These are phyloP conservation scores for Gastrophryne carolinensis DNA, from an alignment of 2,797 vertebrate species.

Conservation along the genomic window DNA sequence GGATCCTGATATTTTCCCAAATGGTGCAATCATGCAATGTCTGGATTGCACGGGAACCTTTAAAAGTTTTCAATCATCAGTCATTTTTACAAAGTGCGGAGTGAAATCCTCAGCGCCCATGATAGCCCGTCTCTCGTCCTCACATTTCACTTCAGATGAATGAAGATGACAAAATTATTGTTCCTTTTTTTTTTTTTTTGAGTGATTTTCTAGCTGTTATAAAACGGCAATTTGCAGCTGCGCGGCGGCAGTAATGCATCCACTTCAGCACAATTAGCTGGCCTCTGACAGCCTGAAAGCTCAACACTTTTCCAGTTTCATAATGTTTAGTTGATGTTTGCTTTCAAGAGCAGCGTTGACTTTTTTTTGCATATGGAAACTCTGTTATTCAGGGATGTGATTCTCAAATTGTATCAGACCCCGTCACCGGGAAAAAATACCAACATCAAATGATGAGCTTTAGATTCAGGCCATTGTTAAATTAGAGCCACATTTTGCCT, in stretches of 20 bases:
- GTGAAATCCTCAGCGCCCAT: too few species aligned
- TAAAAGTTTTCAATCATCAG: too few species aligned
- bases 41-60: too few species aligned
- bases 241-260: not conserved
- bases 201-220: conserved; percentile 56
- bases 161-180: conserved; percentile 11
- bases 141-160: not conserved
- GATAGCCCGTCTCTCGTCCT: too few species aligned
- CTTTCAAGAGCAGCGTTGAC: conserved; percentile 1
- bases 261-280: conserved; percentile 7
- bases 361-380: not conserved
- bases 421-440: too few species aligned
- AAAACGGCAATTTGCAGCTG: not conserved
- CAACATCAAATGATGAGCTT: too few species aligned
- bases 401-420: too few species aligned
- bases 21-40: too few species aligned
- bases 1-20: too few species aligned
- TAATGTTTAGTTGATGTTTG: not conserved
- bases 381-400: not conserved
- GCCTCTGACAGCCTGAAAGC: not conserved
- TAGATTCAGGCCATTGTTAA: too few species aligned
- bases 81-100: too few species aligned
- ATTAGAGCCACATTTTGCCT: too few species aligned
- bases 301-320: not conserved
- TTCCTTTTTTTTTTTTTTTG: not conserved